Evolutionary conservation across 2,797 vertebrate species (phyloP).

Genomic region (Cygnus olor): DNA sequence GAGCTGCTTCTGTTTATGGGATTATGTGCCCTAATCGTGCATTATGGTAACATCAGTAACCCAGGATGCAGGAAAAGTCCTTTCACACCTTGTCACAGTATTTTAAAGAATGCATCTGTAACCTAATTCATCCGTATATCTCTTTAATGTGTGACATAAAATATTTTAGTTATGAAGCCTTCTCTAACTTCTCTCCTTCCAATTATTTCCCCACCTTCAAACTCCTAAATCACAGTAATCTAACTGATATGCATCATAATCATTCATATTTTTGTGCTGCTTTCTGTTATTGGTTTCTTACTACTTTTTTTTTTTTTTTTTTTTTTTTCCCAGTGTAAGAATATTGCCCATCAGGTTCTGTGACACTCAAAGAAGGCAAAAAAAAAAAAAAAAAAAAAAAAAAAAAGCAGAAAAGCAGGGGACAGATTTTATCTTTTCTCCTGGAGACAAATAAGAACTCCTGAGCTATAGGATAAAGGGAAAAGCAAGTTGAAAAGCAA

Average conservation of each 20-base stretch:
- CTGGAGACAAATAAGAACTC: background rate
- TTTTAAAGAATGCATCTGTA: background rate
- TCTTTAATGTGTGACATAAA: background rate
- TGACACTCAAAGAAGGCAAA: background rate
- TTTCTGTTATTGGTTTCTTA: background rate
- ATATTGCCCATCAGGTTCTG: background rate
- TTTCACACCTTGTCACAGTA: background rate
- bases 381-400: background rate
- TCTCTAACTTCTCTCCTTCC: background rate
- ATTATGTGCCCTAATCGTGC: background rate
- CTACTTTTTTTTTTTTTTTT: background rate
- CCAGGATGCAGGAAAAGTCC: background rate
- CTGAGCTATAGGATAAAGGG: background rate
- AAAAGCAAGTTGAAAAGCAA: background rate
- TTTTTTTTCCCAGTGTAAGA: background rate
- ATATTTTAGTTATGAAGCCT: background rate
- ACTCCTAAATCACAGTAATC: background rate
- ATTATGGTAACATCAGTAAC: background rate
- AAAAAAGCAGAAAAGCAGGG: background rate
- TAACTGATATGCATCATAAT: background rate
- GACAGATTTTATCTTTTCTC: background rate
- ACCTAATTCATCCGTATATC: background rate
- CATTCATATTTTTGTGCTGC: background rate
- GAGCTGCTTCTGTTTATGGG: background rate
- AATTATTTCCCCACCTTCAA: background rate